Conservation (phyloP, 2,797 vertebrate species). For the Macropus fuliginosus region DNA sequence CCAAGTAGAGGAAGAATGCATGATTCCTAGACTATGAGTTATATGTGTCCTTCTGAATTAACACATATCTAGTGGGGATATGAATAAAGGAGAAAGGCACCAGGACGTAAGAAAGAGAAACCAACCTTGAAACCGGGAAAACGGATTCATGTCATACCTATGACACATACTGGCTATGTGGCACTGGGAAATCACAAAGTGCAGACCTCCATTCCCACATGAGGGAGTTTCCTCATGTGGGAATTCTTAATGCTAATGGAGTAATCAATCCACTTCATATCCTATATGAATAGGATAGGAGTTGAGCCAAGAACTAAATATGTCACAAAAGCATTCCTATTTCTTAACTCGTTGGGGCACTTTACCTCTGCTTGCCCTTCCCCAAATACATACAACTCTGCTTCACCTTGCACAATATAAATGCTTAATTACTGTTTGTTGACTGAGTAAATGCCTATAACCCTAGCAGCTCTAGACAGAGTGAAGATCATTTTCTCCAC, state of each 20-base stretch:
- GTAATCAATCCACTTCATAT: background rate
- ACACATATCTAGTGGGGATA: background rate
- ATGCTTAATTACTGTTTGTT: background rate
- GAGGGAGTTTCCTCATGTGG: background rate
- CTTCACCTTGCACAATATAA: background rate
- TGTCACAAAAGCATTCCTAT: background rate
- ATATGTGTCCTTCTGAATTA: background rate
- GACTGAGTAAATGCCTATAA: background rate
- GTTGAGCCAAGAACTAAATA: background rate
- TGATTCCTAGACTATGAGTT: background rate
- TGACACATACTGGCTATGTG: background rate
- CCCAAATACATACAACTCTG: background rate
- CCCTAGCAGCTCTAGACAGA: accelerated
- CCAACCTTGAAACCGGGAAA: background rate
- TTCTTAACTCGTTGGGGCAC: background rate
- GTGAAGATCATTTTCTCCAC: background rate
- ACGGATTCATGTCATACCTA: background rate
- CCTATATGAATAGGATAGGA: background rate
- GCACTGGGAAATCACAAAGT: background rate
- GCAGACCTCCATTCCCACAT: background rate
- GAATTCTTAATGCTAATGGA: background rate
- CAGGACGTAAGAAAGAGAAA: background rate
- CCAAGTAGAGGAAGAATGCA: background rate
- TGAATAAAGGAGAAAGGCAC: background rate
- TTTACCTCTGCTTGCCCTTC: background rate